A percentile compares a stretch with the other conserved stretches of the same genome.
These are phyloP conservation scores for Caradrina kadenii DNA, from an alignment of 2,888 invertebrate genomes.

Conservation along the genomic window DNA sequence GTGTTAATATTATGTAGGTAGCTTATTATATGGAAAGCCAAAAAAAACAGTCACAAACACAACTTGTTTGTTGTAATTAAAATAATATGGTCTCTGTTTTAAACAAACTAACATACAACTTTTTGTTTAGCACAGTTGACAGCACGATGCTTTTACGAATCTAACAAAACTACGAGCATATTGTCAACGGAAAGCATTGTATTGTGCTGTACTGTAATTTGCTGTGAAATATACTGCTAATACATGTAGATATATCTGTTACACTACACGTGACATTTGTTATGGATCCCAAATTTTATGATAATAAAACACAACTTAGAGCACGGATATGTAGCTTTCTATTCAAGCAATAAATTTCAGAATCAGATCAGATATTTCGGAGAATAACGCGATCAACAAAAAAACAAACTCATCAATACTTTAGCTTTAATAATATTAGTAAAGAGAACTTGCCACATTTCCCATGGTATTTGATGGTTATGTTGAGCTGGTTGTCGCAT, in stretches of 20 bases:
- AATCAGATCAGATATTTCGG: too few species aligned
- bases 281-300: too few species aligned
- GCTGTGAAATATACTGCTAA: neutral
- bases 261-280: too few species aligned
- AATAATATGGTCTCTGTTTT: conserved; percentile 7
- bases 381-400: too few species aligned
- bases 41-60: conserved; percentile 6
- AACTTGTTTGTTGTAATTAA: conserved; percentile 23
- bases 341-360: too few species aligned
- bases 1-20: neutral
- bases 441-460: conserved; percentile 94
- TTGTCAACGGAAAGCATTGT: conserved; percentile 16
- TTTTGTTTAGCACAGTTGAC: conserved; percentile 17
- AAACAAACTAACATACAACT: conserved; percentile 28
- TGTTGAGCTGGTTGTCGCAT: conserved; percentile 93
- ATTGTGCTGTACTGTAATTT: neutral
- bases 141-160: conserved; percentile 30
- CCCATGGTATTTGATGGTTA: conserved; percentile 95
- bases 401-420: too few species aligned
- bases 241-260: neutral
- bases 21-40: conserved; percentile 20
- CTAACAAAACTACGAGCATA: conserved; percentile 12
- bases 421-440: too few species aligned
- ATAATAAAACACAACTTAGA: too few species aligned
- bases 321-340: too few species aligned